Base-by-base conservation (phyloP, 1,140 invertebrate species). In the Oryctes rhinoceros region DNA sequence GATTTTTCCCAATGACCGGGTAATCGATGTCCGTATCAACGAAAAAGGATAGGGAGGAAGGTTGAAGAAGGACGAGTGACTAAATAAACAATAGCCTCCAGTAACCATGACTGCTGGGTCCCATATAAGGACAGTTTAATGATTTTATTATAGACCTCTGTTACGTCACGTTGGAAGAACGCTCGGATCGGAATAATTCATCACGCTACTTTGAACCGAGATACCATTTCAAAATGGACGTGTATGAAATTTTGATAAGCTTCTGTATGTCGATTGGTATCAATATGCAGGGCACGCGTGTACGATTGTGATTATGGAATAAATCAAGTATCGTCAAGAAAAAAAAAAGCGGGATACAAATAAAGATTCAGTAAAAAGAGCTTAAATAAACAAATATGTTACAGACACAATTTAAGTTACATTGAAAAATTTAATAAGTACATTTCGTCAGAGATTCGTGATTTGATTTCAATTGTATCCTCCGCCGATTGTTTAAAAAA, bases 101-200 rank as follows among this genome's bases (percentile, higher is more conserved):
- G 65, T 67, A 24, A 11, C 65, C 10, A 18, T 24, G 9, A 24
- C 24, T 71, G 24, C 11, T 71, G 35, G n/a, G 9, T 71, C 1
- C 65, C 20, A 37, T 35, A 37, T 35, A 71, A 18, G 65, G 65
- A 35, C 7, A 71, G 65, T 71, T 71, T 24, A 24, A 35, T 37
- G 65, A 30, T 71, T 71, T 24, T 71, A 10, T 71, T 71, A 71
- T 71, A 71, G 65, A 71, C 65, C 9, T 35, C 20, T 71, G 18
- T 10, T 24, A 37, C 65, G 65, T 71, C 65, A 71, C 4, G 6
- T 6, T 71, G 18, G 18, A 24, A 24, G 24, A 71, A 71, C 11
- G 35, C 9, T 15, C 24, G 11, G 35, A 15, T 71, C 20, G 65
- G 53, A 71, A 71, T 71, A 37, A 71, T 71, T 71, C 20, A 71